Conservation (phyloP, 2,888 invertebrate genomes). For the Leptinotarsa rubiginosa region DNA sequence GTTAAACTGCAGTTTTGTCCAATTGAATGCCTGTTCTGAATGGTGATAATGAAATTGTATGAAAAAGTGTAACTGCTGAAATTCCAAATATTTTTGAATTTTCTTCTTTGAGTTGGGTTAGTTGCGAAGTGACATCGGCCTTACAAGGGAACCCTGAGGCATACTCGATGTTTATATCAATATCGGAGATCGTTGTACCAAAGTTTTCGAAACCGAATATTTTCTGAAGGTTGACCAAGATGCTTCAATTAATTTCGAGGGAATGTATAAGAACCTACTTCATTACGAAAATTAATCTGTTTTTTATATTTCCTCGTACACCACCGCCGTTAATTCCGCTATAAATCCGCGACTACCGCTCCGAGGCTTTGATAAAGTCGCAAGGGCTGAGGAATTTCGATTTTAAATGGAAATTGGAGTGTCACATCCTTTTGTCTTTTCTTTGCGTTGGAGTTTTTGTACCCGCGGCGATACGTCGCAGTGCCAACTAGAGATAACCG, state of each 20-base stretch:
- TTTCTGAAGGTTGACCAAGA: background rate
- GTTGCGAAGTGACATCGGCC: too few relatives aligned
- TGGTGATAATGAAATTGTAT: too few relatives aligned
- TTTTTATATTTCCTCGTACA: constrained; percentile 4
- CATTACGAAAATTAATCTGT: background rate
- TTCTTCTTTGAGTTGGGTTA: too few relatives aligned
- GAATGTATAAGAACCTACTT: too few relatives aligned
- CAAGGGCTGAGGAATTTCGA: constrained; percentile 61
- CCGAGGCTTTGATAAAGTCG: constrained; percentile 56
- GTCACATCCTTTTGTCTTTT: constrained; percentile 67
- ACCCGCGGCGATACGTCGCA: constrained; percentile 60
- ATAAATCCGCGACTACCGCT: constrained; percentile 55
- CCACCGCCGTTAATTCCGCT: constrained; percentile 34
- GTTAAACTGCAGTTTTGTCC: too few relatives aligned
- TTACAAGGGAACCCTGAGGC: too few relatives aligned
- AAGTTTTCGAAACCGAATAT: too few relatives aligned
- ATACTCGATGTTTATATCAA: too few relatives aligned
- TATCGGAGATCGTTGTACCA: too few relatives aligned
- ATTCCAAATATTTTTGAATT: too few relatives aligned
- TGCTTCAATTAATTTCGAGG: background rate
- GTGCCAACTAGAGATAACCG: constrained; percentile 63
- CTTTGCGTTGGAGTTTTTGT: constrained; percentile 58
- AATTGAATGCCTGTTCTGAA: too few relatives aligned
- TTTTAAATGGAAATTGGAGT: constrained; percentile 67
- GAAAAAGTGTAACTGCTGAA: too few relatives aligned